Conservation (phyloP, 1,140 invertebrate genomes). For the Zaprionus ghesquierei region DNA sequence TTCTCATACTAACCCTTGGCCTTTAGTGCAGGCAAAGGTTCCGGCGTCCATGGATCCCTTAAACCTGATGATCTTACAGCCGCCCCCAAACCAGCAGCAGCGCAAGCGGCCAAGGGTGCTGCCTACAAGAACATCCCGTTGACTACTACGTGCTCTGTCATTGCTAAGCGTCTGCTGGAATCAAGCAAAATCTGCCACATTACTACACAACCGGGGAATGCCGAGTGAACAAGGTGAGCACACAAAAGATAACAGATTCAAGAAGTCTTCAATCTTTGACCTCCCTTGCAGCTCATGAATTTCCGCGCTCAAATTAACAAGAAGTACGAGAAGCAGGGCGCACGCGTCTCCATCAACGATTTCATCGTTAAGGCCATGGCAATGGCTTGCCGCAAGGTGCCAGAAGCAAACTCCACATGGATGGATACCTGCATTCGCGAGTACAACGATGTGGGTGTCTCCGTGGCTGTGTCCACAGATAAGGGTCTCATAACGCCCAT, state of each 20-base stretch:
- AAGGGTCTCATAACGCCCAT: slow-evolving; percentile 99
- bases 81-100: slow-evolving; percentile 82
- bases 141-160: slow-evolving; percentile 93
- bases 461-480: slow-evolving; percentile 97
- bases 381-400: slow-evolving; percentile 94
- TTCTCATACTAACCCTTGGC: slow-evolving; percentile 72
- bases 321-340: slow-evolving; percentile 90
- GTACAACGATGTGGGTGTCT: slow-evolving; percentile 96
- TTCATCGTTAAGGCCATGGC: slow-evolving; percentile 98
- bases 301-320: slow-evolving; percentile 89
- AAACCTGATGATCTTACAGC: slow-evolving; percentile 91
- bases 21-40: slow-evolving; percentile 87
- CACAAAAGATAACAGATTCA: neutral
- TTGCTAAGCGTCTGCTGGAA: slow-evolving; percentile 94
- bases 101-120: slow-evolving; percentile 66
- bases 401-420: slow-evolving; percentile 98
- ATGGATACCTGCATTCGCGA: slow-evolving; percentile 96
- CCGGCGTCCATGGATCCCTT: slow-evolving; percentile 94
- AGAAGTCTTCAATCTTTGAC: neutral
- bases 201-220: slow-evolving; percentile 97
- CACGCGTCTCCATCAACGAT: slow-evolving; percentile 97
- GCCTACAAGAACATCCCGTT: slow-evolving; percentile 92
- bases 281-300: slow-evolving; percentile 83
- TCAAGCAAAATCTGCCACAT: slow-evolving; percentile 97
- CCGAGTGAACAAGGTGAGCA: slow-evolving; percentile 88